Evolutionary conservation across 2,113 vertebrate species (phyloP).

Genomic region (Mohoua ochrocephala): DNA sequence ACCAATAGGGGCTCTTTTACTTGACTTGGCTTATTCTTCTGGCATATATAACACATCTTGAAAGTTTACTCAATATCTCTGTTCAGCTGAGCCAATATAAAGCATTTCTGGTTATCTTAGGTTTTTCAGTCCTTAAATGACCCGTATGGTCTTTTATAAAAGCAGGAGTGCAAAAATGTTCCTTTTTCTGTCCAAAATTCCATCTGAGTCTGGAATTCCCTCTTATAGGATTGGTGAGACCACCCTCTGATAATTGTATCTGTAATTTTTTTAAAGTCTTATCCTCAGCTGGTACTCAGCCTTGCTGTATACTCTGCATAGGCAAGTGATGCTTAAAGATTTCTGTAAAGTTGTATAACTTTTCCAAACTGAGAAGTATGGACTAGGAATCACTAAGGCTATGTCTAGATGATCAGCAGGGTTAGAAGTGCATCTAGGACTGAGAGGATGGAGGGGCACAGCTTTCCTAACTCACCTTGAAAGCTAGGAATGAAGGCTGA

Average conservation of each 20-base stretch:
- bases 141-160: neutral
- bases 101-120: neutral
- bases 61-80: neutral
- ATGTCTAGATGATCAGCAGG: neutral
- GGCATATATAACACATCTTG: neutral
- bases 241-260: neutral
- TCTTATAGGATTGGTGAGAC: neutral
- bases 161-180: neutral
- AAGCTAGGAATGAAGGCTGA: neutral
- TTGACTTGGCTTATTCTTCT: slow-evolving; percentile 40
- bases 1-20: neutral
- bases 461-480: neutral
- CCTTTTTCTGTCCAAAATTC: neutral
- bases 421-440: neutral
- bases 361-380: neutral
- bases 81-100: slow-evolving; percentile 29
- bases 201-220: neutral
- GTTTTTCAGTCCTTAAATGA: slow-evolving; percentile 8
- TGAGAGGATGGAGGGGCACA: neutral
- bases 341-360: neutral
- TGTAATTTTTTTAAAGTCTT: neutral
- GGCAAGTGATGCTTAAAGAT: neutral
- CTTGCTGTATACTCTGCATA: neutral
- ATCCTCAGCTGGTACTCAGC: neutral
- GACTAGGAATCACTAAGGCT: neutral